phyloP scores from a whole-genome alignment of 2,113 vertebrate species.

The Lepus americanus region DNA sequence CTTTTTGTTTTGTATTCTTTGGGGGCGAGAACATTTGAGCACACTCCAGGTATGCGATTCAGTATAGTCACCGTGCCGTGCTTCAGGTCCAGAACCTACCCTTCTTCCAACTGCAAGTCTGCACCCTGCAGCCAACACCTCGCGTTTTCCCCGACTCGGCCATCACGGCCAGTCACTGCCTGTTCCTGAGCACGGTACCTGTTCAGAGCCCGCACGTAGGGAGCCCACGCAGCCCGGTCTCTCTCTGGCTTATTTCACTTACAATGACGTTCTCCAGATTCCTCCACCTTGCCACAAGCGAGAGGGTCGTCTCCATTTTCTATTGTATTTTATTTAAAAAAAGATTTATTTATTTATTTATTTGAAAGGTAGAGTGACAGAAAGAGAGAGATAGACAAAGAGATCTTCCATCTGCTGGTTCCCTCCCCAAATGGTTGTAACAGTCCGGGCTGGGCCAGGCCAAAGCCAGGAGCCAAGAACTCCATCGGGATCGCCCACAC shows the following conservation, averaged over 20 bases:
- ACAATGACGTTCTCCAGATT: neutral
- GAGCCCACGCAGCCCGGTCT: neutral
- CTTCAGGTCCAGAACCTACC: neutral
- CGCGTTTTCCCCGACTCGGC: neutral
- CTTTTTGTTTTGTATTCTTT: neutral
- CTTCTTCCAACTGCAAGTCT: neutral
- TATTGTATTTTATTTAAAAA: too few species aligned
- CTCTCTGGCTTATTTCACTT: neutral
- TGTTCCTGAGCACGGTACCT: neutral
- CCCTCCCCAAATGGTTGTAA: too few species aligned
- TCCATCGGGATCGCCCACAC: too few species aligned
- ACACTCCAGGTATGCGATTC: neutral
- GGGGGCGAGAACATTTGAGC: neutral
- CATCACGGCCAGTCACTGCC: too few species aligned
- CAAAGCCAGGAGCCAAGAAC: too few species aligned
- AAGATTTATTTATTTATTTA: too few species aligned
- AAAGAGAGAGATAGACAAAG: too few species aligned
- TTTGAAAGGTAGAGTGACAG: too few species aligned
- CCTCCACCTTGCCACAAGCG: neutral
- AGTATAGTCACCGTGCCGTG: rapidly evolving
- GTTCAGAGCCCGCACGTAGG: neutral
- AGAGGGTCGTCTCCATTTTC: neutral
- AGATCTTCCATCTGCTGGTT: too few species aligned
- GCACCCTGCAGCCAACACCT: neutral
- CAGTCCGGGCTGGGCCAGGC: too few species aligned